Percentiles rank a stretch among this genome's conserved stretches.
phyloP scores from a whole-genome alignment of 2,797 vertebrate species.

The Neomorphus geoffroyi region DNA sequence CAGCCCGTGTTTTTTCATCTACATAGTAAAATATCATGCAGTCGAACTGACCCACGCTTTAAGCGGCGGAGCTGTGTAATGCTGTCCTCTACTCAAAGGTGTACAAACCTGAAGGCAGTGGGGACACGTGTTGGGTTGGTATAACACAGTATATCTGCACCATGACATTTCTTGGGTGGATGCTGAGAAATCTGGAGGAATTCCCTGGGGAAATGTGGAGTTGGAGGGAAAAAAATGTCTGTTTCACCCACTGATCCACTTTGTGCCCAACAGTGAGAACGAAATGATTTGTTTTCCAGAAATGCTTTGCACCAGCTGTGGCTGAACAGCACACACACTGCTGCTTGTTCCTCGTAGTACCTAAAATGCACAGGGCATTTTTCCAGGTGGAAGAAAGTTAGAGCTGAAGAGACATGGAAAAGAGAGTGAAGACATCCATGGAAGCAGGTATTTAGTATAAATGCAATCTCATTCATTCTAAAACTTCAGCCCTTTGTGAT shows the following conservation, averaged over 20 bases:
- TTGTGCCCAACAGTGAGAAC: neutral
- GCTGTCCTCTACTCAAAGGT: neutral
- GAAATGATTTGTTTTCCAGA: neutral
- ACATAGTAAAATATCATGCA: neutral
- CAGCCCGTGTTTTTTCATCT: neutral
- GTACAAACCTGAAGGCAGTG: neutral
- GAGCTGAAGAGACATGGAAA: neutral
- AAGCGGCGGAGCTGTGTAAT: neutral
- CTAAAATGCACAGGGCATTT: neutral
- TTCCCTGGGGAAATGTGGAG: neutral
- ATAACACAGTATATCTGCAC: neutral
- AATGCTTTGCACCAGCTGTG: neutral
- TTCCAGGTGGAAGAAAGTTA: neutral
- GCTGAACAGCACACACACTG: neutral
- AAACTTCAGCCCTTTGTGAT: neutral
- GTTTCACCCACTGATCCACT: neutral
- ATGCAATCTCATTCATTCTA: neutral
- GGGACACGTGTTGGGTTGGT: neutral
- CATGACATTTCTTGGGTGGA: neutral
- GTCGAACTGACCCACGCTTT: neutral
- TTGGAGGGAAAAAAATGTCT: fast-evolving
- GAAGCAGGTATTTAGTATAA: neutral
- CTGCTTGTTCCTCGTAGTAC: neutral
- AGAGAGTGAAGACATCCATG: neutral
- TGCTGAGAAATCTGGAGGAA: neutral